A percentile compares a stretch with the other conserved stretches of the same genome.
Evolutionary conservation across 2,888 invertebrate genomes (phyloP).

Genomic region (Mactromeris polynyma): DNA sequence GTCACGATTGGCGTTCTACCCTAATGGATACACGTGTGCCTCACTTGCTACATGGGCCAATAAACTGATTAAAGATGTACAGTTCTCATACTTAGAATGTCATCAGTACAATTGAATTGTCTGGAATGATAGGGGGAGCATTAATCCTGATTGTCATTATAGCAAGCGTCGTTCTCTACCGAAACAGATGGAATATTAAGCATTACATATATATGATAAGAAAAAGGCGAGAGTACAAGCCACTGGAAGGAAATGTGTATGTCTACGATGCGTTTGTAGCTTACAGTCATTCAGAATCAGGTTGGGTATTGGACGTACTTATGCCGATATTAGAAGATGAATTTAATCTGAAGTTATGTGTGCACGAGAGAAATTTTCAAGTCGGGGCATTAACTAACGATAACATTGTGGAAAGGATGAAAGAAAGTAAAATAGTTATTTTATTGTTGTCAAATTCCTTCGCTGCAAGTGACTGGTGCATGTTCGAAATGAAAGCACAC

Average conservation of each 20-base stretch:
- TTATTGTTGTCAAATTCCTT: slow-evolving; percentile 27
- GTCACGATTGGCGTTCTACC: not conserved
- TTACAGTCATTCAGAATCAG: not conserved
- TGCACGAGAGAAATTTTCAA: slow-evolving; percentile 27
- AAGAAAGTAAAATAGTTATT: not conserved
- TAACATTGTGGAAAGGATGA: slow-evolving; percentile 16
- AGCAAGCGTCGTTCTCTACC: not conserved
- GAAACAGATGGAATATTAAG: slow-evolving; percentile 26
- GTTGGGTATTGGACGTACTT: not conserved
- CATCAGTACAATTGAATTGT: not conserved
- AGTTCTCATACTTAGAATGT: slow-evolving; percentile 25
- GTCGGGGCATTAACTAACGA: slow-evolving; percentile 18
- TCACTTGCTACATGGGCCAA: not conserved
- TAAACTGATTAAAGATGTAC: not conserved
- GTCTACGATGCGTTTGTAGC: slow-evolving; percentile 22
- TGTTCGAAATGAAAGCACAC: slow-evolving; percentile 27
- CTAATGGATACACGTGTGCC: not conserved
- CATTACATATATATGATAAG: slow-evolving; percentile 28
- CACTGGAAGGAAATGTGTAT: not conserved
- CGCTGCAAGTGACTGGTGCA: slow-evolving; percentile 17
- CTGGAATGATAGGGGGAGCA: not conserved
- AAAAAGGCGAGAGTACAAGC: slow-evolving; percentile 7
- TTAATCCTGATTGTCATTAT: not conserved
- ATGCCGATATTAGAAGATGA: slow-evolving; percentile 19
- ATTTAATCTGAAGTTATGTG: not conserved